phyloP scores from a whole-genome alignment of 2,113 vertebrate species.

The Oncorhynchus nerka region DNA sequence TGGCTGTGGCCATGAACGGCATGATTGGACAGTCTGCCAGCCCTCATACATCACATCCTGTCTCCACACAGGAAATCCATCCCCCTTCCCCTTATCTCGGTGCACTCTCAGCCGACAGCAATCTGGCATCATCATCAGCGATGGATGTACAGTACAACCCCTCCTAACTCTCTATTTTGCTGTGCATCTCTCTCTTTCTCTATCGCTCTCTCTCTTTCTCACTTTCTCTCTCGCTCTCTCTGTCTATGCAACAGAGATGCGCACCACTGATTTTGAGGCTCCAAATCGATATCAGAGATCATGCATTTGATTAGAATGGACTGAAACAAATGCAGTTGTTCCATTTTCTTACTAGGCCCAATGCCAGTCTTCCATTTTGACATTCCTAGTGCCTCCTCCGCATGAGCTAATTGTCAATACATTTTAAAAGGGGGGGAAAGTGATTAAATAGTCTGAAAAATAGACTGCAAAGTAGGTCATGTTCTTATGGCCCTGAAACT shows the following conservation, averaged over 20 bases:
- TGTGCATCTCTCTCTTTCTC: not conserved
- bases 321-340: too few relatives aligned
- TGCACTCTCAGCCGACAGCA: not conserved
- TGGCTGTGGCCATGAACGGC: not conserved
- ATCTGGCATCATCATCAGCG: not conserved
- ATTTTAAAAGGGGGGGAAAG: too few relatives aligned
- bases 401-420: too few relatives aligned
- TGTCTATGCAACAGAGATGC: not conserved
- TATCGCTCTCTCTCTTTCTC: not conserved
- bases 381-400: too few relatives aligned
- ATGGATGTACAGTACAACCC: too few relatives aligned
- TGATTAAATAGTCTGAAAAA: too few relatives aligned
- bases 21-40: not conserved
- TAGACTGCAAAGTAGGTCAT: too few relatives aligned
- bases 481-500: too few relatives aligned
- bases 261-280: not conserved
- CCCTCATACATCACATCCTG: too few relatives aligned
- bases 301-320: too few relatives aligned
- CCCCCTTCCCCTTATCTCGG: not conserved
- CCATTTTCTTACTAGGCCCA: too few relatives aligned
- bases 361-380: too few relatives aligned
- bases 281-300: not conserved
- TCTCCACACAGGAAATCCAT: not conserved
- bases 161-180: not conserved
- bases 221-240: not conserved